phyloP scores from a whole-genome alignment of 2,113 vertebrate genomes.

The Acanthisitta chloris region DNA sequence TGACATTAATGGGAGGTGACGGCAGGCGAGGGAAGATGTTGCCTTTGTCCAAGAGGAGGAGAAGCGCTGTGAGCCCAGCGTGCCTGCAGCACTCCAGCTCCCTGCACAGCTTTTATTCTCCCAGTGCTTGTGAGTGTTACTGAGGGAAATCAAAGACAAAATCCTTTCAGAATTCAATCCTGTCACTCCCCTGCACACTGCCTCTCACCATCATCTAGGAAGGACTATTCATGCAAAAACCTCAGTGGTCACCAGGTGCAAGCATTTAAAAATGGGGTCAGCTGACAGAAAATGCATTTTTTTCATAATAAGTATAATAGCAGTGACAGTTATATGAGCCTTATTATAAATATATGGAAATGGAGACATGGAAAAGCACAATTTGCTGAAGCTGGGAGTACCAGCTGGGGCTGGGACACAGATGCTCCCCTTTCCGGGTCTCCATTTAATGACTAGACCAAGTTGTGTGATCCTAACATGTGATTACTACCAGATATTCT shows the following conservation, averaged over 20 bases:
- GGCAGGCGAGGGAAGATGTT: background rate
- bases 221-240: background rate
- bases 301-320: background rate
- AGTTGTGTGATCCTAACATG: background rate
- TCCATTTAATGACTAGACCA: background rate
- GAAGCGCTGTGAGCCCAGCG: background rate
- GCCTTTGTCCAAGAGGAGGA: background rate
- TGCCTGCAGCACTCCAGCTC: background rate
- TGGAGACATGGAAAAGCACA: background rate
- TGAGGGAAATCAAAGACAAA: background rate
- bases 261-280: background rate
- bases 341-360: background rate
- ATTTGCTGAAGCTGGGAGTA: background rate
- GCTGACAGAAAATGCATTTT: background rate
- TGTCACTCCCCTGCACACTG: accelerated
- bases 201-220: background rate
- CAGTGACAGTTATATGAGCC: background rate
- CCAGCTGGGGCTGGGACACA: accelerated
- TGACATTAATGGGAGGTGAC: slow-evolving; percentile 4
- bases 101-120: background rate
- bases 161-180: background rate
- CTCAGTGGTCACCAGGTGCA: background rate
- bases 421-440: background rate
- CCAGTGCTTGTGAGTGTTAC: background rate
- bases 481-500: accelerated